Base-by-base conservation (phyloP, 2,113 vertebrate genomes). In the Nesospiza acunhae region DNA sequence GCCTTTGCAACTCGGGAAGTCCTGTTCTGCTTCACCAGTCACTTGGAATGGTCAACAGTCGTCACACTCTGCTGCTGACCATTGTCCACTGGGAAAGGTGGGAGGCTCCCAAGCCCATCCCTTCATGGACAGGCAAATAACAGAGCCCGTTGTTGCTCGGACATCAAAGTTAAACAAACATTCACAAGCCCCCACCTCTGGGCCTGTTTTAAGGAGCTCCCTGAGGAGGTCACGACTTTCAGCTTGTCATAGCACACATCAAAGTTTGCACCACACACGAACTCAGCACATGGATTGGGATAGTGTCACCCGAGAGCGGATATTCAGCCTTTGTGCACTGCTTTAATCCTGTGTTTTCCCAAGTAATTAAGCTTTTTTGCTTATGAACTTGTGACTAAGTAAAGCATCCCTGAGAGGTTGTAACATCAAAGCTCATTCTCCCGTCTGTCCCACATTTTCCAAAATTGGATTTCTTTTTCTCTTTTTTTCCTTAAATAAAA, bases 161-260 rank as follows among this genome's bases (percentile, higher is more conserved):
- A 98, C 98, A 99, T 99, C 99, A 99, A 99, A 99, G 99, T 98
- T 98, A 97, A 95, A 95, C 98, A 98, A 99, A 98, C 97, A 98
- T 89, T 68, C 41, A 33, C 28, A 5, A 73, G 79, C 94, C 95
- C 92, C 97, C 87, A 75, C 88, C 94, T 91, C 93, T 67, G 62
- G 35, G 75, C 70, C 94, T 87, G 31, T 76, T 84, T 79, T 79
- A 94, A 97, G 97, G 97, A 96, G 95, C 86, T 89, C 89, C 92
- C 97, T 58, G 6, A 97, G 94, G 96, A 83, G 97, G 98, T 98
- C 96, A 91, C 31, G 96, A 97, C 98, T 98, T 97, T 53, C 96
- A 94, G 98, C 97, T 97, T 98, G 98, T 98, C 98, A 95, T 24
- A 39, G 96, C 82, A 93, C 96, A 97, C 98, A 98, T 98, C 98